A percentile compares a stretch with the other conserved stretches of the same genome.
Evolutionary conservation across 2,888 invertebrate species (phyloP).

Genomic region (Morinoia aosen): DNA sequence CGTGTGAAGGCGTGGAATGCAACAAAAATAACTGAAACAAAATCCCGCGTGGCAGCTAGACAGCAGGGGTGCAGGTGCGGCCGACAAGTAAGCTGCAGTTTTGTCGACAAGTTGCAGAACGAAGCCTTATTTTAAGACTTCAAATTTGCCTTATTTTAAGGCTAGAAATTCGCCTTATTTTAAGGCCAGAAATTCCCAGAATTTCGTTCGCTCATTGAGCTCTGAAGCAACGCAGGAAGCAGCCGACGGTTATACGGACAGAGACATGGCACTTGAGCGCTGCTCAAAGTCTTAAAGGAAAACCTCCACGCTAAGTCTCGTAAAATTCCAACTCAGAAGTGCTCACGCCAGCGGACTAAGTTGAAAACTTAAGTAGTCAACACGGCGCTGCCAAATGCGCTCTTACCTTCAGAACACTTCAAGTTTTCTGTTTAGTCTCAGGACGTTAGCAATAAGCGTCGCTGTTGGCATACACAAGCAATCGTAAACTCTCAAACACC

Average conservation of each 20-base stretch:
- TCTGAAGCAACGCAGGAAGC: neutral
- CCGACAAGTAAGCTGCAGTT: neutral
- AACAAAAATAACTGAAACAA: too few relatives aligned
- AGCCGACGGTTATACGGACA: constrained; percentile 3
- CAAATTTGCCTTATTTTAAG: too few relatives aligned
- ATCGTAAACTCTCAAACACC: neutral
- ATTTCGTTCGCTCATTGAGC: neutral
- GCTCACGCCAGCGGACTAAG: neutral
- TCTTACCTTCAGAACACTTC: neutral
- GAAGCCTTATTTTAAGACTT: neutral
- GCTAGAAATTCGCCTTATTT: too few relatives aligned
- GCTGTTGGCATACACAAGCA: neutral
- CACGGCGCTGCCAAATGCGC: neutral
- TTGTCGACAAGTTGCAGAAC: neutral
- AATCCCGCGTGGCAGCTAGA: too few relatives aligned
- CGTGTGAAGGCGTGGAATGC: too few relatives aligned
- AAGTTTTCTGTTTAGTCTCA: neutral
- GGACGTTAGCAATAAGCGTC: neutral
- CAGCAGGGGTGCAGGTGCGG: neutral
- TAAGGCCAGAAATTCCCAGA: neutral
- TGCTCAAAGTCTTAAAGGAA: constrained; percentile 2
- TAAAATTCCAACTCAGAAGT: neutral
- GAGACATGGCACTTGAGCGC: neutral
- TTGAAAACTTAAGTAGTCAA: neutral
- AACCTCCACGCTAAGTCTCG: neutral